phyloP scores from a whole-genome alignment of 2,888 invertebrate species.

The Erpobdella octoculata region DNA sequence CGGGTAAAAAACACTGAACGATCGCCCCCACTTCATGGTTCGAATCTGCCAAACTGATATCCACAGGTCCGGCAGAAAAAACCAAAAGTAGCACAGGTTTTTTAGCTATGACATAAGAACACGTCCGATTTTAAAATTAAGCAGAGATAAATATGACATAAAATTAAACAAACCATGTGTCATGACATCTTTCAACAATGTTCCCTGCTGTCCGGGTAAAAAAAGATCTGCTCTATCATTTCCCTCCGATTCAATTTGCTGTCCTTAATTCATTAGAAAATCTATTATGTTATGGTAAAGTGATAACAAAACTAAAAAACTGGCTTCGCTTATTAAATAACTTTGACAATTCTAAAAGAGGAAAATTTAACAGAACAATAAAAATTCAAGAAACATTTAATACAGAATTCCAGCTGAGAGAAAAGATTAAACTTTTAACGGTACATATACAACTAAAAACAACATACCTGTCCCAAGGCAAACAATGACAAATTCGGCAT shows the following conservation, averaged over 20 bases:
- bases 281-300: neutral
- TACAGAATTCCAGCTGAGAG: too few relatives aligned
- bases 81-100: slow-evolving; percentile 43
- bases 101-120: slow-evolving; percentile 31
- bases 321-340: too few relatives aligned
- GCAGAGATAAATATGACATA: neutral
- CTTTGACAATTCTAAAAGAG: too few relatives aligned
- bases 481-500: slow-evolving; percentile 41
- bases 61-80: slow-evolving; percentile 46
- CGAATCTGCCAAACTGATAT: slow-evolving; percentile 43
- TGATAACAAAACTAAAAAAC: too few relatives aligned
- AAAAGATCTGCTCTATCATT: slow-evolving; percentile 31
- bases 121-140: neutral
- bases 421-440: too few relatives aligned
- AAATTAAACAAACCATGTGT: slow-evolving; percentile 12
- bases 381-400: neutral
- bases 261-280: slow-evolving; percentile 10
- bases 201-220: slow-evolving; percentile 35
- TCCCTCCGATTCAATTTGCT: slow-evolving; percentile 32
- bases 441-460: too few relatives aligned
- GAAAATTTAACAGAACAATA: neutral
- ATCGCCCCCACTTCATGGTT: slow-evolving; percentile 40
- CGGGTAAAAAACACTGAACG: slow-evolving; percentile 47
- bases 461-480: slow-evolving; percentile 46
- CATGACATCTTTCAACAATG: slow-evolving; percentile 35